Evolutionary conservation across 2,888 invertebrate genomes (phyloP).

Genomic region (Entomobrya proxima): DNA sequence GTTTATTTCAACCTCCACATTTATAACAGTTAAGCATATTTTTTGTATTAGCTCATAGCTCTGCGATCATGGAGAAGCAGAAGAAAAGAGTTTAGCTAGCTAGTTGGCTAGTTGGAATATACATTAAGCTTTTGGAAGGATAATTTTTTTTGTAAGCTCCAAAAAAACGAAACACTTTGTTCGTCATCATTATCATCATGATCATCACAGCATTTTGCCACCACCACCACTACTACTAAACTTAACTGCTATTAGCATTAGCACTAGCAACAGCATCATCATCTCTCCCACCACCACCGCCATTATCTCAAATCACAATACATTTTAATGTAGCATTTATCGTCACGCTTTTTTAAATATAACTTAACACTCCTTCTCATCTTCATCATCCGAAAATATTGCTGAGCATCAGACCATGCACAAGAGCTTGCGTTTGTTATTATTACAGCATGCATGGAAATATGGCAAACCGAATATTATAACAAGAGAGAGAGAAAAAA

Average conservation of each 20-base stretch:
- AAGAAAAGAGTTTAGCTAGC: neutral
- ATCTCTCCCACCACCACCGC: conserved; percentile 2
- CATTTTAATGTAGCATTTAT: conserved; percentile 40
- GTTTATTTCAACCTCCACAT: neutral
- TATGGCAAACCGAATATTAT: too few species aligned
- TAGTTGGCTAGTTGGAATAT: neutral
- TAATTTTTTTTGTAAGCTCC: conserved; percentile 32
- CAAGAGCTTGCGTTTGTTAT: too few species aligned
- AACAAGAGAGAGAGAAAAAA: neutral
- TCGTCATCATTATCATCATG: conserved; percentile 13
- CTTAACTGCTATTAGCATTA: neutral
- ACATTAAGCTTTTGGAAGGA: neutral
- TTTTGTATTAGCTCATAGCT: too few species aligned
- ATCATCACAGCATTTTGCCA: neutral
- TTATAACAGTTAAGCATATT: too few species aligned
- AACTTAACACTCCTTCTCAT: too few species aligned
- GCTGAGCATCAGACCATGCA: too few species aligned
- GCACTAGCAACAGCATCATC: neutral
- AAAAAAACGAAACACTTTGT: conserved; percentile 17
- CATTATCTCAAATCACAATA: conserved; percentile 61
- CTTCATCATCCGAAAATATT: too few species aligned
- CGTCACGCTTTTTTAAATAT: neutral
- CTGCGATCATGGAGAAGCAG: too few species aligned
- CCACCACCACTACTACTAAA: neutral
- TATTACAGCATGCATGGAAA: too few species aligned